Base-by-base conservation (phyloP, 2,113 vertebrate species). In the Sinosuthora webbiana region DNA sequence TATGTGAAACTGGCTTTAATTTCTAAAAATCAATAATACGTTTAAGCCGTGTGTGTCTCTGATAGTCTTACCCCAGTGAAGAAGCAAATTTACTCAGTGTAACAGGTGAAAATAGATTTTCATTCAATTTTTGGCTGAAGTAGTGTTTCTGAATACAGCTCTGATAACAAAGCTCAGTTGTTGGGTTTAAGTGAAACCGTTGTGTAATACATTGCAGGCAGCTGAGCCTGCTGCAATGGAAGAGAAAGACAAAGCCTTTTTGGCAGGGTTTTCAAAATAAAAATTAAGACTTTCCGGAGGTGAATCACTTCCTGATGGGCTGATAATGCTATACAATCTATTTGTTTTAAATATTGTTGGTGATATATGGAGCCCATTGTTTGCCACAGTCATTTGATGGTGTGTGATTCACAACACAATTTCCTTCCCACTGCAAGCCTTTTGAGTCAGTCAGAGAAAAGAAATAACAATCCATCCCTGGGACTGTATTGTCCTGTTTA, bases 21-120 rank as follows among this genome's bases (percentile, higher is more conserved):
- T 97, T 95, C 78, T 90, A 76, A 91, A 96, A 95, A 91, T 95
- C 95, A 94, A 83, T 94, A 91, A 57, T 63, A 62, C 18, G 30
- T 93, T 81, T 62, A 90, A 94, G 88, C 21, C 59, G 9, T 55
- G 16, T 83, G 59, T 83, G 37, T 57, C 50, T 94, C 62, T 76
- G 75, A 69, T 74, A 69, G 82, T 74, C 68, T 82, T 87, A 95
- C 30, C 50, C 33, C 59, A 52, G 53, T 59, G 63, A 55, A 88
- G 77, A 94, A 92, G 59, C 8, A 79, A 90, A 94, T 70, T 42
- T 45, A 81, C 70, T 71, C 69, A 56, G 56, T 73, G 69, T 64
- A 89, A 88, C 59, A 83, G 52, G 35, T 83, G 83, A 94, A 80
- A 88, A 94, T 84, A 94, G 81, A 86, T 94, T 86, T 96, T 92